A percentile compares a stretch with the other conserved stretches of the same genome.
Conservation (phyloP, 2,113 vertebrate genomes). For the Dendrocopos noguchii region DNA sequence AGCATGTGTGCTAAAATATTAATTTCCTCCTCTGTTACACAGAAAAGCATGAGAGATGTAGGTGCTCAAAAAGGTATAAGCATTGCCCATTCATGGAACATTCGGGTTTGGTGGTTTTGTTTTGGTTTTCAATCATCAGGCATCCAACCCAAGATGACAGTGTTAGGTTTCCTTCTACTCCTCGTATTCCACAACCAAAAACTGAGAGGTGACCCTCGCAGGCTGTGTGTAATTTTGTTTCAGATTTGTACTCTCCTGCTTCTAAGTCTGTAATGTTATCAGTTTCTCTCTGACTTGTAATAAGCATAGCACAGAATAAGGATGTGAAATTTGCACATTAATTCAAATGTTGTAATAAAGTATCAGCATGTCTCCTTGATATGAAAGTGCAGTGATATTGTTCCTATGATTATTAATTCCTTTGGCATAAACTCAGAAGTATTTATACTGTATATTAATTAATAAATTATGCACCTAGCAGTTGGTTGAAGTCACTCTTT, state of each 20-base stretch:
- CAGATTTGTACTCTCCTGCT: not conserved
- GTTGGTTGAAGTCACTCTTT: not conserved
- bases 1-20: not conserved
- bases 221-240: not conserved
- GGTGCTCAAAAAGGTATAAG: not conserved
- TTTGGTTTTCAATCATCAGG: not conserved
- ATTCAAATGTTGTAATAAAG: constrained; percentile 35
- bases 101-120: not conserved
- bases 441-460: constrained; percentile 52
- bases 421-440: constrained; percentile 36
- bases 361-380: constrained; percentile 19
- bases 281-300: not conserved
- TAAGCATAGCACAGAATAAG: not conserved
- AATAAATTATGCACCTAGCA: constrained; percentile 34
- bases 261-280: not conserved
- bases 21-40: not conserved
- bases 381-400: not conserved
- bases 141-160: not conserved
- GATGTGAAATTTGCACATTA: constrained; percentile 27
- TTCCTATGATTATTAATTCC: constrained; percentile 43
- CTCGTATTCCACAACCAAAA: not conserved
- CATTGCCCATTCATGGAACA: not conserved
- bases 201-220: not conserved
- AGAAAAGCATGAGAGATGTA: not conserved
- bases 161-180: not conserved